Evolutionary conservation across 2,113 vertebrate genomes (phyloP).

Genomic region (Probosciger aterrimus): DNA sequence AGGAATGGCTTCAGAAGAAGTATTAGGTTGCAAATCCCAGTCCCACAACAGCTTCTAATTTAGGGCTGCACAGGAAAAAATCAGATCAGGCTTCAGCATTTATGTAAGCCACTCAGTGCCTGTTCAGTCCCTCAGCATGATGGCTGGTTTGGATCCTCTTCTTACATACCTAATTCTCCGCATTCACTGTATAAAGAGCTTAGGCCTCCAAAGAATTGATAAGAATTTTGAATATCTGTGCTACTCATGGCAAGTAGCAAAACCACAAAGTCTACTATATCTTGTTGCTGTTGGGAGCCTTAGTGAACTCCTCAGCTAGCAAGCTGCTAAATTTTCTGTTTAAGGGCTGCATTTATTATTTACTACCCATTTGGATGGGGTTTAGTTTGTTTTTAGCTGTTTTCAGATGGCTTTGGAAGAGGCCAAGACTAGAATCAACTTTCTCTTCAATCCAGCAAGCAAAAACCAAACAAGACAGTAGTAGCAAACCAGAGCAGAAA

Average conservation of each 20-base stretch:
- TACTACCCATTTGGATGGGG: slow-evolving; percentile 3
- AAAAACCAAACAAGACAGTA: neutral
- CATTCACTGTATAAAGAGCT: neutral
- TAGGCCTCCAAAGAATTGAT: neutral
- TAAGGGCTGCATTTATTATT: slow-evolving; percentile 38
- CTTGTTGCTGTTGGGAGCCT: neutral
- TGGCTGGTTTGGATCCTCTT: neutral
- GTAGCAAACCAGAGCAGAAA: neutral
- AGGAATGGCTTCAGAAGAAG: neutral
- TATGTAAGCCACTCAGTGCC: neutral
- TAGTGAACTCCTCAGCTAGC: neutral
- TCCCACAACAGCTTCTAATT: neutral
- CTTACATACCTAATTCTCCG: neutral
- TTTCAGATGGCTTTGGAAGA: slow-evolving; percentile 21
- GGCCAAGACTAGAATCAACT: neutral
- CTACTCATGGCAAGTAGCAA: neutral
- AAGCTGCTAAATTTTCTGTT: slow-evolving; percentile 41
- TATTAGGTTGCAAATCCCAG: neutral
- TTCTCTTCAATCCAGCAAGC: neutral
- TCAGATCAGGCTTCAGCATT: neutral
- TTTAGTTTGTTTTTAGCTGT: neutral
- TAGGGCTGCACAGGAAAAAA: neutral
- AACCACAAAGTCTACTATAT: neutral
- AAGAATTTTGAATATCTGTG: neutral
- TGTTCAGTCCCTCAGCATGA: neutral